phyloP scores from a whole-genome alignment of 1,140 invertebrate species.

The Trichonephila inaurata region DNA sequence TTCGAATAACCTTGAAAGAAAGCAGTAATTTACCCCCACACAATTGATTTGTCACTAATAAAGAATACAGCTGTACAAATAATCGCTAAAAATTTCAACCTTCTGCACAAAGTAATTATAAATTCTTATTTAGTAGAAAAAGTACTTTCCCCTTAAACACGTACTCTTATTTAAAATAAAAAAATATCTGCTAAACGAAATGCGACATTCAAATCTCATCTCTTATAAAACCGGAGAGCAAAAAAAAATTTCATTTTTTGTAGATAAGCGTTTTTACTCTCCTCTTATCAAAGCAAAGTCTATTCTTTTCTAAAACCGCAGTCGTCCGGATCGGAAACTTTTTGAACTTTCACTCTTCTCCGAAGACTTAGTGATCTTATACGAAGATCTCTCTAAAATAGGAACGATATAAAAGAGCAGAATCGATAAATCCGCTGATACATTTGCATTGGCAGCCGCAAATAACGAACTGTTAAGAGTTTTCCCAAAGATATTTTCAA shows the following conservation, averaged over 20 bases:
- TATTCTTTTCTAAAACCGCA: slow-evolving; percentile 15
- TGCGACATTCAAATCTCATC: background rate
- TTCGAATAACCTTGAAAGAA: too few relatives aligned
- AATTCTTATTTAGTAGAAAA: background rate
- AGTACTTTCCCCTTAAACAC: background rate
- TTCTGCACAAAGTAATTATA: too few relatives aligned
- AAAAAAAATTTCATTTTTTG: background rate
- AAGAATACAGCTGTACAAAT: too few relatives aligned
- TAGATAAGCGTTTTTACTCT: background rate
- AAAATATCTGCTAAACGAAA: background rate
- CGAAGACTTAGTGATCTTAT: slow-evolving; percentile 16
- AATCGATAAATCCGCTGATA: slow-evolving; percentile 70
- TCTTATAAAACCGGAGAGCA: background rate
- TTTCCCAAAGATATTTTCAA: slow-evolving; percentile 34
- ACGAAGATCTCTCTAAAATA: slow-evolving; percentile 55
- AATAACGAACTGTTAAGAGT: slow-evolving; percentile 72
- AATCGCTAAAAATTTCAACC: too few relatives aligned
- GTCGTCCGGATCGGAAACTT: slow-evolving; percentile 30
- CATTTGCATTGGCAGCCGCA: slow-evolving; percentile 71
- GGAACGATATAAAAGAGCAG: slow-evolving; percentile 58
- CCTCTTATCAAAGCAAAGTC: background rate
- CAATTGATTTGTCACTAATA: too few relatives aligned
- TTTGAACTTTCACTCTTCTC: slow-evolving; percentile 17
- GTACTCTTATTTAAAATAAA: background rate
- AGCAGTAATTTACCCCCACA: too few relatives aligned